Evolutionary conservation across 2,113 vertebrate genomes (phyloP), one percentile per base, ranked within the genome.

Genomic region (Oryzias curvinotus): DNA sequence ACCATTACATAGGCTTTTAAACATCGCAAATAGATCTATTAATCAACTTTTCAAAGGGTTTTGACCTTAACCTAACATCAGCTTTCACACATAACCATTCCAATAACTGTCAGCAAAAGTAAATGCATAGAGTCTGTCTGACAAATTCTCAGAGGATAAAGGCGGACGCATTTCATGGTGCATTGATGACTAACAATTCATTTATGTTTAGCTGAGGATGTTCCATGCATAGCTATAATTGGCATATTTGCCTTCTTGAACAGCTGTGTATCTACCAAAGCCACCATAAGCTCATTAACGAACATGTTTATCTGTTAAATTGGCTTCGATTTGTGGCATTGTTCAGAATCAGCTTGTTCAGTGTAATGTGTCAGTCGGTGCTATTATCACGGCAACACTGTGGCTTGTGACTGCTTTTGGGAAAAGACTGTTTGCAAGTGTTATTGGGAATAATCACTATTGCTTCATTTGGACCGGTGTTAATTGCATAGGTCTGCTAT

Each of bases 361-460:
- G 15, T 23, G 43, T 52, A 45, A 47, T 30, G 26, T 45, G 56
- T 77, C 46, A 45, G 55, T 52, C 49, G 25, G 42, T 18, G 55
- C 28, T 14, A 46, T 62, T 64, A 55, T 57, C 59, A 57, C 52
- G 28, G 5, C 7, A 14, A 61, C 61, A 25, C 46, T 60, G 51
- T 62, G 53, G 64, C 57, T 67, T 16, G 50, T 71, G 73, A 26
- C 58, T 70, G 55, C 65, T 75, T 80, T 78, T 0, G 41, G 74
- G 72, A 57, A 51, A 53, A 68, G 65, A 16, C 46, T 23, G 65
- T 80, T 72, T 83, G 68, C 78, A 52, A 64, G 19, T 65, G 71
- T 77, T 76, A 61, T 64, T 68, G 66, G 62, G 64, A 80, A 75
- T 80, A 67, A 77, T 86, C 69, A 83, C 71, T 83, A 80, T 52